Evolutionary conservation across 2,113 vertebrate genomes (phyloP).

Genomic region (Silurus meridionalis): DNA sequence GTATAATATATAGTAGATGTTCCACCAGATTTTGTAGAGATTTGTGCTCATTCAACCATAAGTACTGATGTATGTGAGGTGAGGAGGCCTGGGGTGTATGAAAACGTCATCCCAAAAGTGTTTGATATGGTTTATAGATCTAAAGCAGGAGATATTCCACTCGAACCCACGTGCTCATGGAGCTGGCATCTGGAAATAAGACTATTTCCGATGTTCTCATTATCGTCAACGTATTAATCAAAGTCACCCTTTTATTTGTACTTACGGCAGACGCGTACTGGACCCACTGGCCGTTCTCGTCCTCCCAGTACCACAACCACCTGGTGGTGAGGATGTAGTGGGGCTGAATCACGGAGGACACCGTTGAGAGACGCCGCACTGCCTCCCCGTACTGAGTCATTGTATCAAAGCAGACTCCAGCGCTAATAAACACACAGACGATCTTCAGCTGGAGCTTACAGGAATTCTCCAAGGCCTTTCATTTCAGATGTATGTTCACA

Average conservation of each 20-base stretch:
- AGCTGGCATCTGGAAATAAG: background rate
- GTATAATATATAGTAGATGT: too few species aligned
- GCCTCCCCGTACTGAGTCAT: conserved; percentile 55
- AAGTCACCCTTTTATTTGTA: background rate
- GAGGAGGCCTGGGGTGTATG: too few species aligned
- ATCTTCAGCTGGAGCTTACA: background rate
- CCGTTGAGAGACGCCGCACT: conserved; percentile 65
- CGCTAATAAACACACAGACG: conserved; percentile 42
- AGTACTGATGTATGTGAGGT: too few species aligned
- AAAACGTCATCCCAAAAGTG: too few species aligned
- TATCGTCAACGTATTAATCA: background rate
- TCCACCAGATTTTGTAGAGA: too few species aligned
- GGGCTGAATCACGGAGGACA: conserved; percentile 58
- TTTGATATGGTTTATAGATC: too few species aligned
- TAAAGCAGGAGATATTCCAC: too few species aligned
- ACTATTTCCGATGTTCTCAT: background rate
- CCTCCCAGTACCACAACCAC: conserved; percentile 75
- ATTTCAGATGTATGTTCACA: background rate
- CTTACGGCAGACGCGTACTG: conserved; percentile 65
- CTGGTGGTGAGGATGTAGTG: conserved; percentile 67
- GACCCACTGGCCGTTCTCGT: conserved; percentile 65
- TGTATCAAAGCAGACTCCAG: conserved; percentile 61
- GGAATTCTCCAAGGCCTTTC: background rate
- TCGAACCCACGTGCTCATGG: too few species aligned
- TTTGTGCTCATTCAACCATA: too few species aligned